phyloP scores from a whole-genome alignment of 2,797 vertebrate species.

The Platalea minor region DNA sequence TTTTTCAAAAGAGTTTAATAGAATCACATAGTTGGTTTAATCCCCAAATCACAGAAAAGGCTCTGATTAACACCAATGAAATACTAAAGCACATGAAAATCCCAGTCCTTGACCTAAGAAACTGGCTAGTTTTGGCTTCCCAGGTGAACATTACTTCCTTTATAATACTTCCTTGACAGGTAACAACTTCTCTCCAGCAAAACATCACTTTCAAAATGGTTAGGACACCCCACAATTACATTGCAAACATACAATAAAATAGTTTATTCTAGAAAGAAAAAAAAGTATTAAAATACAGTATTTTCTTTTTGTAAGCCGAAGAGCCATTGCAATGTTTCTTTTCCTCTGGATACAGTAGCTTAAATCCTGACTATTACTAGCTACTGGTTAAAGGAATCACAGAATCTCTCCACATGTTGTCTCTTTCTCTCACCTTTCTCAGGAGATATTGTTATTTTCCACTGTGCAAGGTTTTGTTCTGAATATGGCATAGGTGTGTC shows the following conservation, averaged over 20 bases:
- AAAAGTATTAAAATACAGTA: not conserved
- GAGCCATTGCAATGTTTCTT: not conserved
- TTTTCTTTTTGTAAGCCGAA: not conserved
- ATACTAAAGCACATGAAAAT: not conserved
- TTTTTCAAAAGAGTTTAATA: not conserved
- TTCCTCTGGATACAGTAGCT: not conserved
- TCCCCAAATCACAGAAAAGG: not conserved
- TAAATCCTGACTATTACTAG: not conserved
- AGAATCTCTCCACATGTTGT: not conserved
- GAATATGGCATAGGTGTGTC: not conserved
- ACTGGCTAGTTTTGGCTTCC: not conserved
- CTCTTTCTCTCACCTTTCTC: not conserved
- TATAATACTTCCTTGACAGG: not conserved
- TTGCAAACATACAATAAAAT: not conserved
- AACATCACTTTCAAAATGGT: not conserved
- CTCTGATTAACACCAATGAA: not conserved
- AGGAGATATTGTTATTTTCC: not conserved
- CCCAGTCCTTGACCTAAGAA: not conserved
- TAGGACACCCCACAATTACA: not conserved
- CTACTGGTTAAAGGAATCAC: not conserved
- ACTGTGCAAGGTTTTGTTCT: not conserved
- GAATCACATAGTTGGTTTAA: not conserved
- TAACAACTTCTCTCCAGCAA: not conserved
- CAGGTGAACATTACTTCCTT: not conserved
- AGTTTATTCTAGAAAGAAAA: not conserved